A percentile compares a stretch with the other conserved stretches of the same genome.
Conservation (phyloP, 2,113 vertebrate genomes). For the Odobenus rosmarus region DNA sequence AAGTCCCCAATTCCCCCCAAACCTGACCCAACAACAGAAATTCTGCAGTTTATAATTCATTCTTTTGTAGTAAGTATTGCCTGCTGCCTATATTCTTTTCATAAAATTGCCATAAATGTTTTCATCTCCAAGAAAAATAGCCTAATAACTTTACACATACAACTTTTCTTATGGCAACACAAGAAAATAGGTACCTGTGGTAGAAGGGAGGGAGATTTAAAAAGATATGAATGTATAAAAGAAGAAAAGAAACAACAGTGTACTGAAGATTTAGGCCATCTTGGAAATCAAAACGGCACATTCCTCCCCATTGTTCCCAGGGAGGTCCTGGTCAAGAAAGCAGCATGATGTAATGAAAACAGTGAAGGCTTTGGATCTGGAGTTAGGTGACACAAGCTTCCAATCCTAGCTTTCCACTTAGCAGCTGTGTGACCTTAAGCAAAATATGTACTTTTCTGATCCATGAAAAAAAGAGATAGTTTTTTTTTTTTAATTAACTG, state of each 20-base stretch:
- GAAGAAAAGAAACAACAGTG: not conserved
- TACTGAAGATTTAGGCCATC: not conserved
- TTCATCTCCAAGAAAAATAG: slow-evolving; percentile 29
- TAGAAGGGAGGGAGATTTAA: not conserved
- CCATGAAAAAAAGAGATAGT: not conserved
- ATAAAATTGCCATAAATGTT: slow-evolving; percentile 1
- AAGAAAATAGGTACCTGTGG: not conserved
- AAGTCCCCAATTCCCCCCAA: not conserved
- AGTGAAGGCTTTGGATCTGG: not conserved
- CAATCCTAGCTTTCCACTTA: not conserved
- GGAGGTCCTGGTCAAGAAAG: not conserved
- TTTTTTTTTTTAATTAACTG: not conserved
- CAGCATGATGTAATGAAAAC: not conserved
- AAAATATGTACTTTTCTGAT: not conserved
- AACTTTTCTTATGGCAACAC: not conserved
- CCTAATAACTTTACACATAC: not conserved
- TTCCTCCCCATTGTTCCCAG: not conserved
- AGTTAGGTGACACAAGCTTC: not conserved
- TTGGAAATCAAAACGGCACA: not conserved
- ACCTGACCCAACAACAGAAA: not conserved
- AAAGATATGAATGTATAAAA: not conserved
- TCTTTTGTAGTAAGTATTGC: not conserved
- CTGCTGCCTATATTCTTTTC: not conserved
- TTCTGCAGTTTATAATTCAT: not conserved
- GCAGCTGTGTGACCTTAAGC: not conserved